phyloP scores from a whole-genome alignment of 2,888 invertebrate genomes.

The Drosophila emarginata region DNA sequence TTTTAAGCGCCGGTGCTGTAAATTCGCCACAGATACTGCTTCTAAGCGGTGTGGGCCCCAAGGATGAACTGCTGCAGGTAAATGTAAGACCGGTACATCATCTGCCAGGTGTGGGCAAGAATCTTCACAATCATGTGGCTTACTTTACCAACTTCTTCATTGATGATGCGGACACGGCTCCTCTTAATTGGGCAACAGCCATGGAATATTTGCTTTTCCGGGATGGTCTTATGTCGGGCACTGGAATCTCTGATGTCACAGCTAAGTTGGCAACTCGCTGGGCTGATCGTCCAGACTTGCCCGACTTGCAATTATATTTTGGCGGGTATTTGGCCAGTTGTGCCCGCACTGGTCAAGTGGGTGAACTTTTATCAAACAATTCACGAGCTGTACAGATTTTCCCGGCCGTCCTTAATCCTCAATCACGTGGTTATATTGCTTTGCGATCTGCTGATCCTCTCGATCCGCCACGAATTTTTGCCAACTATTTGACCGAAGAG shows the following conservation, averaged over 20 bases:
- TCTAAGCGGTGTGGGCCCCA: conserved; percentile 93
- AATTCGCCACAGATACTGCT: conserved; percentile 96
- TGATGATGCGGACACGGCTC: conserved; percentile 92
- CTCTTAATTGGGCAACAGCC: conserved; percentile 95
- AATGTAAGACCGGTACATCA: conserved; percentile 88
- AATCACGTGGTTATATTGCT: conserved; percentile 90
- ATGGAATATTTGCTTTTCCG: conserved; percentile 95
- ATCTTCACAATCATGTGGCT: conserved; percentile 93
- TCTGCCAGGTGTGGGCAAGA: conserved; percentile 91
- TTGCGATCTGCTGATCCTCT: conserved; percentile 90
- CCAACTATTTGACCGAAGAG: conserved; percentile 86
- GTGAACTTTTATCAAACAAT: conserved; percentile 88
- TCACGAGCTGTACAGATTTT: conserved; percentile 89
- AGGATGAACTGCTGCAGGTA: conserved; percentile 86
- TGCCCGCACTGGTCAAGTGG: conserved; percentile 93
- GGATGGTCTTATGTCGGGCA: conserved; percentile 94
- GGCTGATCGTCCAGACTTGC: conserved; percentile 88
- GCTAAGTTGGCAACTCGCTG: conserved; percentile 92
- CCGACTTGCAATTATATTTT: conserved; percentile 94
- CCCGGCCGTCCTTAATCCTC: conserved; percentile 92
- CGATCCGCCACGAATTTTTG: conserved; percentile 91
- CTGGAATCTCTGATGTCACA: conserved; percentile 93
- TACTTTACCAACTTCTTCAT: conserved; percentile 90
- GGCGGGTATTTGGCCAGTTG: conserved; percentile 93
- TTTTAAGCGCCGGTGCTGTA: conserved; percentile 91